Evolutionary conservation across 2,888 invertebrate species (phyloP), one percentile per base, ranked within the genome.

Genomic region (Lochmaea crataegi): DNA sequence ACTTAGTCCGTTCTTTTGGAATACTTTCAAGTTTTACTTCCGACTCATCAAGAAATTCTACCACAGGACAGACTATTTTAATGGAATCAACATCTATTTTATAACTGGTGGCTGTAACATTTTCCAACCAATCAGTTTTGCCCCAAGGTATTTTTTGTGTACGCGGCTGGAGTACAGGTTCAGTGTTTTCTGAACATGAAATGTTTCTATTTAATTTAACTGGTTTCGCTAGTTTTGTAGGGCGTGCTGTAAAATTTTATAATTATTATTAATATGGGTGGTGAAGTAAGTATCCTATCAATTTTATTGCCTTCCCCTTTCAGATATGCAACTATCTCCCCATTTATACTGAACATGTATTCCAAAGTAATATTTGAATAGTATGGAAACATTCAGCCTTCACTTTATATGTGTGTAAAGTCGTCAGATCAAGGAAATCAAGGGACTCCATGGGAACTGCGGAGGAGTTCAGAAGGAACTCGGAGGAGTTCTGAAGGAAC

Each of bases 41-140:
- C 16, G 79, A 82, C 75, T 86, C 85, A 45, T 84, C 84, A 14
- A 85, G 77, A 65, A 86, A 80, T 68, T 84, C 81, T n/a, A 86
- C 73, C 42, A 78, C 77, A 6, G 85, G 84, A 65, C 83, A 86
- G 18, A 86, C 77, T n/a, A 79, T 78, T 76, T 82, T 82, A n/a
- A 87, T 79, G 3, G 79, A 75, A n/a, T 83, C 81, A 9, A 84
- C 76, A 73, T 84, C 79, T 53, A 85, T 75, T 60, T 78, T 77
- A 60, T 61, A 78, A 16, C 71, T 64, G 45, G 74, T 72, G 18
- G 68, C 68, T 10, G 70, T 51, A 12, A 78, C 38, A 51, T 75
- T 75, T 22, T 68, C 58, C 7, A 76, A 68, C 69, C 73, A 74
- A 14, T 75, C 73, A 41, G 77, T 76, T 16, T 75, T 70, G 5